Conservation (phyloP, 2,888 invertebrate species). For the Pyrgus malvae region DNA sequence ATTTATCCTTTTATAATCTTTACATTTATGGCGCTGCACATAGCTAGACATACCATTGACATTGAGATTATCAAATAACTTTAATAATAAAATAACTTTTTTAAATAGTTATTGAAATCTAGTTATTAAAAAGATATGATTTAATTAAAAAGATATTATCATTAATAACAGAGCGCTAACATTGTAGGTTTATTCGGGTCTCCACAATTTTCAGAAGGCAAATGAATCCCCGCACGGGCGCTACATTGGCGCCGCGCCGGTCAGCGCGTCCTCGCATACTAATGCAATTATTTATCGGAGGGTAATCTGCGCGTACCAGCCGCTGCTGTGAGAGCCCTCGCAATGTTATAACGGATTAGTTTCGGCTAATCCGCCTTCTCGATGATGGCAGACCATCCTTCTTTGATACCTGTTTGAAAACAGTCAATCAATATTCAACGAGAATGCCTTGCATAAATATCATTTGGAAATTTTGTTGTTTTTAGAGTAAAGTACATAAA, state of each 20-base stretch:
- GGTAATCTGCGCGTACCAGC: conserved; percentile 81
- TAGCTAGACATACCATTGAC: no score
- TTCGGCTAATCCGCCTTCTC: conserved; percentile 66
- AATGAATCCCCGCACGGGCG: conserved; percentile 70
- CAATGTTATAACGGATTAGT: conserved; percentile 47
- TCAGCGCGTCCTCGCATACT: conserved; percentile 78
- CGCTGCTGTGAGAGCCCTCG: conserved; percentile 75
- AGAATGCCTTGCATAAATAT: no score
- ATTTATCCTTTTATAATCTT: no score
- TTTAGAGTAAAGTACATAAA: no score
- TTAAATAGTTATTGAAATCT: no score
- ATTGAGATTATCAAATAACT: no score
- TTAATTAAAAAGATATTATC: no score
- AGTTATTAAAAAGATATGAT: no score
- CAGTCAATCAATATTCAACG: no score
- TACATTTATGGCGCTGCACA: no score
- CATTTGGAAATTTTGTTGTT: no score
- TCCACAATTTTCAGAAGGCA: conserved; percentile 77
- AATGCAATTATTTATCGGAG: conserved; percentile 82
- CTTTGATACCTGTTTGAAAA: conserved; percentile 27
- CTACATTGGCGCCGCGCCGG: conserved; percentile 77
- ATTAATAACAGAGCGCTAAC: conserved; percentile 70
- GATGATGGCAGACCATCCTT: conserved; percentile 41
- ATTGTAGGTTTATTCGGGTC: conserved; percentile 55
- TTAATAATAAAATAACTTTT: no score